phyloP scores from a whole-genome alignment of 2,797 vertebrate genomes.

The Argyrosomus regius region DNA sequence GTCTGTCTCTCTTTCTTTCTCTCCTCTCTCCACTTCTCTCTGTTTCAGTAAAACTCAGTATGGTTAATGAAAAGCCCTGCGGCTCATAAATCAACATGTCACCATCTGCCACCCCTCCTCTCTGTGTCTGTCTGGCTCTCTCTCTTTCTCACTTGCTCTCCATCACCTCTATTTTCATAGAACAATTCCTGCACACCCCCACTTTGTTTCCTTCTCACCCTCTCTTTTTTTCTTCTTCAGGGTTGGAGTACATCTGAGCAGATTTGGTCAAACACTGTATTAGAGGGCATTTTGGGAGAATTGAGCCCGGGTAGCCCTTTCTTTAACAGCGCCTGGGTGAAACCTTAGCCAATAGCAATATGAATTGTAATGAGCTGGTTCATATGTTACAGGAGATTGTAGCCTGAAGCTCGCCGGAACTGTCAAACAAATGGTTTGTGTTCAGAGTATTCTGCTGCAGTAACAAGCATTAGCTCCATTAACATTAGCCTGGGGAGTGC shows the following conservation, averaged over 20 bases:
- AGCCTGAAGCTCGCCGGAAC: constrained; percentile 55
- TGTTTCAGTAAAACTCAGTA: constrained; percentile 78
- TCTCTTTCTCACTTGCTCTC: constrained; percentile 50
- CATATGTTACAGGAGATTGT: constrained; percentile 63
- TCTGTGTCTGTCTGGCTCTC: constrained; percentile 56
- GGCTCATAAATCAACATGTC: constrained; percentile 85
- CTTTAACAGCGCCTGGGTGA: constrained; percentile 45
- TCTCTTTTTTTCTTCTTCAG: constrained; percentile 31
- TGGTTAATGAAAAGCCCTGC: constrained; percentile 82
- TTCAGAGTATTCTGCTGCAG: constrained; percentile 55
- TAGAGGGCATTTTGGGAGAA: constrained; percentile 46
- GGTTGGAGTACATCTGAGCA: constrained; percentile 43
- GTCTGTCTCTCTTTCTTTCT: constrained; percentile 33
- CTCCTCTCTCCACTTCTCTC: constrained; percentile 40
- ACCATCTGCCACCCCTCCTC: constrained; percentile 77
- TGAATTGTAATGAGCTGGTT: constrained; percentile 66
- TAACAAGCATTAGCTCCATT: constrained; percentile 60
- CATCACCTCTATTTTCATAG: constrained; percentile 67
- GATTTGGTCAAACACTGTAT: constrained; percentile 59
- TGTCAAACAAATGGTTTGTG: constrained; percentile 74
- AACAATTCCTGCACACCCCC: constrained; percentile 53
- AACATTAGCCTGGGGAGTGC: constrained; percentile 58
- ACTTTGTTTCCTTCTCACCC: constrained; percentile 50
- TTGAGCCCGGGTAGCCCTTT: constrained; percentile 47
- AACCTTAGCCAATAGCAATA: constrained; percentile 58